Evolutionary conservation across 2,888 invertebrate species (phyloP).

Genomic region (Synergus gifuensis): DNA sequence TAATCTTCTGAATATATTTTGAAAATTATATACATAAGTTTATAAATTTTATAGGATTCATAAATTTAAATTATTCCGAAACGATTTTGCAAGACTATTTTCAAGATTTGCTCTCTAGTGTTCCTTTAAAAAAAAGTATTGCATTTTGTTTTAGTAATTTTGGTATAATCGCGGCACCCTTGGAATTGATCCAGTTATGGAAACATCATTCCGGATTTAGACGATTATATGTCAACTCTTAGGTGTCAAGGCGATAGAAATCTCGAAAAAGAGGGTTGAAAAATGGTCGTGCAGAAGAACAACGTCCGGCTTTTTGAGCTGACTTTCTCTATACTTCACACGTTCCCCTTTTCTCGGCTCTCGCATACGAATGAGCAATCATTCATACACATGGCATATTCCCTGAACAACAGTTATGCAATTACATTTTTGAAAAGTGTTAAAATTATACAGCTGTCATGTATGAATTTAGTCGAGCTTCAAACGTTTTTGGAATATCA

Average conservation of each 20-base stretch:
- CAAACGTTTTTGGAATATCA: not conserved
- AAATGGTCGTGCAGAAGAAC: conserved; percentile 9
- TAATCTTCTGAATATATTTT: not conserved
- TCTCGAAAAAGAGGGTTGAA: conserved; percentile 27
- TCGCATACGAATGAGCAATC: conserved; percentile 5
- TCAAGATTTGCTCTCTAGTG: not conserved
- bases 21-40: not conserved
- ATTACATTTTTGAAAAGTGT: conserved; percentile 9
- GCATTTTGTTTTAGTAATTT: too few relatives aligned
- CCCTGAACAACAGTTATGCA: conserved; percentile 3
- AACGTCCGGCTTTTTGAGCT: conserved; percentile 30
- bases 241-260: conserved; percentile 46
- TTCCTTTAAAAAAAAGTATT: too few relatives aligned
- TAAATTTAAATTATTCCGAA: not conserved
- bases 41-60: not conserved
- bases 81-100: not conserved
- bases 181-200: not conserved
- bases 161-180: not conserved
- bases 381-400: conserved; percentile 6
- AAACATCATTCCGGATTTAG: not conserved
- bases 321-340: conserved; percentile 9
- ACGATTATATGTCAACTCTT: not conserved
- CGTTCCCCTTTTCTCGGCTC: conserved; percentile 4
- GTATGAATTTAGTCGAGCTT: not conserved
- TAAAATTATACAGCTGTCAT: conserved; percentile 6